Base-by-base conservation (phyloP, 2,888 invertebrate genomes). In the Ormyrus rosae region DNA sequence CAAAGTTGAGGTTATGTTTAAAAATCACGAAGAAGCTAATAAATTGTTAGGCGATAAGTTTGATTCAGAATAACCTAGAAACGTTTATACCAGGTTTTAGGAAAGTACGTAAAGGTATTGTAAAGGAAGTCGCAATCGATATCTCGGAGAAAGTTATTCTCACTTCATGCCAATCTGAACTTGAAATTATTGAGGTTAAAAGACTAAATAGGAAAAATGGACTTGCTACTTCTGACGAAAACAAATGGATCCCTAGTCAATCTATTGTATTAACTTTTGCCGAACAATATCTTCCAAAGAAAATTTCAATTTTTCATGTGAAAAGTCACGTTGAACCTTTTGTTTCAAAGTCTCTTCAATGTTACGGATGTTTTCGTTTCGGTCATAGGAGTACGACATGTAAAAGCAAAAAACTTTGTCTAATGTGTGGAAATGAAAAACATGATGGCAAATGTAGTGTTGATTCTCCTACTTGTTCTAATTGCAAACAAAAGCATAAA, bases 51-150 rank as follows among this genome's bases (percentile, higher is more conserved):
- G 0, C 8, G 51, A 67, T 11, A 6, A 13, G 6, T 67, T 67
- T 51, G 7, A 11, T 19, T 8, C 1, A 67, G 5, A 67, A 51
- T 53, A 51, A 51, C 34, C 9, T 51, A 0, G 53, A 13, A 19
- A 53, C 67, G 1, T 67, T 67, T 5, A 53, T 67, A 51, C 67
- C 67, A 11, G 53, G 53, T 19, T 67, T 67, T 34, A 67, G 48
- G n/a, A 67, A 19, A 13, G 6, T 51, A 48, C n/a, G 53, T 9
- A 51, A 67, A 19, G 53, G 67, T 6, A 11, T 67, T 10, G n/a
- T 67, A 13, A 51, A 48, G 11, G 67, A 19, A 9, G 19, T 67
- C 9, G 19, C 51, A 9, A 10, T 10, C 2, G 10, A 67, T 19
- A 67, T 67, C 4, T 1, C 19, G 6, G 34, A 13, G 9, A 8